Percentiles rank a stretch among this genome's conserved stretches.
Evolutionary conservation across 2,797 vertebrate species (phyloP).

Genomic region (Eospalax fontanierii): DNA sequence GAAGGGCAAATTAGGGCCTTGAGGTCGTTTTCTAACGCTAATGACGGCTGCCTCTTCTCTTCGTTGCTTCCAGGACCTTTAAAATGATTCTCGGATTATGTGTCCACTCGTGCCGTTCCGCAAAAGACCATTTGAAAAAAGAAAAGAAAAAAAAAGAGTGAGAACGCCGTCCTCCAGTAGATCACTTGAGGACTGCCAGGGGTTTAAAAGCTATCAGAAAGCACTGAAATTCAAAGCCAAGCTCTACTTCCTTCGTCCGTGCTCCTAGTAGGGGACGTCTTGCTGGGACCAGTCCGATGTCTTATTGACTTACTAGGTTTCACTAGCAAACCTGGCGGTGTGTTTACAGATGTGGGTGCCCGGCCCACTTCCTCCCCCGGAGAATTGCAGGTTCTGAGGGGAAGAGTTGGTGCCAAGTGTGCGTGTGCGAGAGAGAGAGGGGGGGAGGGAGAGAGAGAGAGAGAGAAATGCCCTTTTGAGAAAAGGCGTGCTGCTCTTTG

Average conservation of each 20-base stretch:
- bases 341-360: slow-evolving; percentile 73
- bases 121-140: not conserved
- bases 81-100: not conserved
- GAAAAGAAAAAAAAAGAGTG: not conserved
- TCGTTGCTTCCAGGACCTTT: not conserved
- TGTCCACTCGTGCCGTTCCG: slow-evolving; percentile 29
- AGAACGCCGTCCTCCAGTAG: not conserved
- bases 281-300: not conserved
- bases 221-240: not conserved
- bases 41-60: not conserved
- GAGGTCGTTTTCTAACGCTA: not conserved
- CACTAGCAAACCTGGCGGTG: slow-evolving; percentile 55
- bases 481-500: slow-evolving; percentile 68
- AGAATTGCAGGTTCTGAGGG: slow-evolving; percentile 55
- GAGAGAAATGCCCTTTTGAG: slow-evolving; percentile 58
- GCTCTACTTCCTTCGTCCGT: not conserved
- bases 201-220: slow-evolving; percentile 31
- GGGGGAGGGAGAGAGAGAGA: not conserved
- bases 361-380: slow-evolving; percentile 51
- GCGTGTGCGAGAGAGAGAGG: not conserved
- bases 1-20: not conserved
- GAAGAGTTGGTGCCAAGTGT: slow-evolving; percentile 9
- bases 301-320: slow-evolving; percentile 68
- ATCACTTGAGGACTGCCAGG: not conserved
- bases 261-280: not conserved